phyloP scores from a whole-genome alignment of 2,797 vertebrate species.

The Spinus olivaceus region DNA sequence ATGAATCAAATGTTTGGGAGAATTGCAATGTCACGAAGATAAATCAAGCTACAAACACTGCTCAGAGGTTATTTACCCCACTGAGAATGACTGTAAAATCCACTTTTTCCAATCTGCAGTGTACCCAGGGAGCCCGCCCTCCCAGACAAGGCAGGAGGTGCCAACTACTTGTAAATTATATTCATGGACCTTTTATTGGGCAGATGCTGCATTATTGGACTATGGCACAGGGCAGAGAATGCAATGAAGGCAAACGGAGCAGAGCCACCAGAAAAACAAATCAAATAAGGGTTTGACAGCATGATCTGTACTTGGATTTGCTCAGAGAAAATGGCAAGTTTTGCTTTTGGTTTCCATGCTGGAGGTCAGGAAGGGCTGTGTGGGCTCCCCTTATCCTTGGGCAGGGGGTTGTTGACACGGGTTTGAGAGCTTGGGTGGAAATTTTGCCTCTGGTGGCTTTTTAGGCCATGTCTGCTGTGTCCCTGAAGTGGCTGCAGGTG shows the following conservation, averaged over 20 bases:
- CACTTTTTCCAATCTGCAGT: not conserved
- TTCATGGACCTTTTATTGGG: not conserved
- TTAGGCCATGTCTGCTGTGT: not conserved
- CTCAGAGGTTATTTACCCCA: not conserved
- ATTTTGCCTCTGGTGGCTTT: not conserved
- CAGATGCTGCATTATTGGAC: not conserved
- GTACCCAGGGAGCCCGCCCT: not conserved
- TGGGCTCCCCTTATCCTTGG: not conserved
- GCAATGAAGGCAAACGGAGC: not conserved
- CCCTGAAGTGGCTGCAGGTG: not conserved
- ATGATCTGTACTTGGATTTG: not conserved
- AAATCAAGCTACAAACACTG: not conserved
- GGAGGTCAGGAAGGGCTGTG: not conserved
- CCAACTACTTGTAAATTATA: not conserved
- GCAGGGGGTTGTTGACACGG: not conserved
- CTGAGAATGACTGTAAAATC: not conserved
- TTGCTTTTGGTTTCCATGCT: not conserved
- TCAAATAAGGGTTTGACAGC: constrained; percentile 11
- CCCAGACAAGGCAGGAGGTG: not conserved
- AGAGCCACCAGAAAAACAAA: not conserved
- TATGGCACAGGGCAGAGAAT: not conserved
- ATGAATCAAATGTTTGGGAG: not conserved
- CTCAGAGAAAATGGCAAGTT: constrained; percentile 1
- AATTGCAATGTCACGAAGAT: not conserved
- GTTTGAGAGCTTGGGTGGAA: not conserved